These are phyloP conservation scores for Ctenopoma kingsleyae DNA, from an alignment of 2,797 vertebrate species.

Conservation along the genomic window DNA sequence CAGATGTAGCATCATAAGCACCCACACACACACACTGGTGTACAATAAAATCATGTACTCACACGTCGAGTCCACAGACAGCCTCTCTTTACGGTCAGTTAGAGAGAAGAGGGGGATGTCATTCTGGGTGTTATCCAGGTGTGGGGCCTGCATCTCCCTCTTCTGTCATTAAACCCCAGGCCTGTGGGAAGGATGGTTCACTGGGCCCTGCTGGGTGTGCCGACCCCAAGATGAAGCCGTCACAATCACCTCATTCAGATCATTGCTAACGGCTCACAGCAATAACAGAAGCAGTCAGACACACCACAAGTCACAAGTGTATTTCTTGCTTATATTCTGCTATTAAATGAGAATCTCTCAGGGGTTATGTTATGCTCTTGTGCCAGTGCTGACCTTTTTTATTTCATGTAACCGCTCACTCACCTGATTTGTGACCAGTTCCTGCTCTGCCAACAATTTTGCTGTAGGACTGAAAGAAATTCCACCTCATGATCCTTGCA, in stretches of 20 bases:
- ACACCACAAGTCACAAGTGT: conserved; percentile 15
- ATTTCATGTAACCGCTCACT: conserved; percentile 12
- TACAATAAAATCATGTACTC: conserved; percentile 12
- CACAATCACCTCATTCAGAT: conserved; percentile 35
- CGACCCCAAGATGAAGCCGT: conserved; percentile 42
- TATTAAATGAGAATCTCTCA: conserved; percentile 29
- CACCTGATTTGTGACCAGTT: conserved; percentile 6
- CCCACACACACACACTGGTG: not conserved
- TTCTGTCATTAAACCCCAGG: conserved; percentile 47
- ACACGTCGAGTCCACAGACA: not conserved
- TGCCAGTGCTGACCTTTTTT: conserved; percentile 34
- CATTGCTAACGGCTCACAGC: conserved; percentile 18
- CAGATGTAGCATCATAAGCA: conserved; percentile 33
- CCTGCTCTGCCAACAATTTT: not conserved
- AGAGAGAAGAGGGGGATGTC: conserved; percentile 28
- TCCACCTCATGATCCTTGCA: too few relatives aligned
- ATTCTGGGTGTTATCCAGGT: conserved; percentile 64
- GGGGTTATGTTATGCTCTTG: conserved; percentile 5
- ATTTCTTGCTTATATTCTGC: conserved; percentile 49
- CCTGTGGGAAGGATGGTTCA: conserved; percentile 54
- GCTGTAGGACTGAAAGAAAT: not conserved
- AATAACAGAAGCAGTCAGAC: conserved; percentile 46
- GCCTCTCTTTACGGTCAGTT: conserved; percentile 32
- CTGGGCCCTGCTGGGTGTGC: conserved; percentile 40
- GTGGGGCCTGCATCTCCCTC: conserved; percentile 40